Evolutionary conservation across 1,140 invertebrate genomes (phyloP).

Genomic region (Colletes gigas): DNA sequence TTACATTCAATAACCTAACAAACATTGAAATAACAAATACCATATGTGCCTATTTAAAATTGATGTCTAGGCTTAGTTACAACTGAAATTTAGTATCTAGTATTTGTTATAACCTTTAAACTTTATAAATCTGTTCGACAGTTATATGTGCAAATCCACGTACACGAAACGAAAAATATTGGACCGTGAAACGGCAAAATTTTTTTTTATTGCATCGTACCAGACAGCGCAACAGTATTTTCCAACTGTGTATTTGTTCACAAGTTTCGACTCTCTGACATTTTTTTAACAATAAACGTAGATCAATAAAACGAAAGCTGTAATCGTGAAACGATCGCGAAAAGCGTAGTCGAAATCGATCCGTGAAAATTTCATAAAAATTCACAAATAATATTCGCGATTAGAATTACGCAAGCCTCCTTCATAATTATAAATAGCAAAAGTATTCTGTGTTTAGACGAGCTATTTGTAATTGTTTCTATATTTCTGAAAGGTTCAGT

Average conservation of each 20-base stretch:
- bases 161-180: not conserved
- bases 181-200: not conserved
- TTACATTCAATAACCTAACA: too few species aligned
- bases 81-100: too few species aligned
- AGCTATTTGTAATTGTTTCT: too few species aligned
- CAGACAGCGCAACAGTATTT: not conserved
- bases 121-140: not conserved
- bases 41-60: too few species aligned
- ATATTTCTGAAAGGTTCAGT: too few species aligned
- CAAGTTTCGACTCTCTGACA: not conserved
- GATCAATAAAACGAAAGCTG: not conserved
- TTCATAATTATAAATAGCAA: too few species aligned
- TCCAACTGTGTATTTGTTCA: not conserved
- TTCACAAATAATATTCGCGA: too few species aligned
- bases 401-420: too few species aligned
- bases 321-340: not conserved
- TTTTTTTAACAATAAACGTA: slow-evolving; percentile 3
- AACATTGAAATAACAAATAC: too few species aligned
- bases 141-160: not conserved
- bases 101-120: not conserved
- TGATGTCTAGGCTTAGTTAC: too few species aligned
- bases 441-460: too few species aligned
- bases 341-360: not conserved
- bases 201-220: not conserved
- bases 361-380: not conserved